Base-by-base conservation (phyloP, 2,888 invertebrate genomes). In the Apotomis betuletana region DNA sequence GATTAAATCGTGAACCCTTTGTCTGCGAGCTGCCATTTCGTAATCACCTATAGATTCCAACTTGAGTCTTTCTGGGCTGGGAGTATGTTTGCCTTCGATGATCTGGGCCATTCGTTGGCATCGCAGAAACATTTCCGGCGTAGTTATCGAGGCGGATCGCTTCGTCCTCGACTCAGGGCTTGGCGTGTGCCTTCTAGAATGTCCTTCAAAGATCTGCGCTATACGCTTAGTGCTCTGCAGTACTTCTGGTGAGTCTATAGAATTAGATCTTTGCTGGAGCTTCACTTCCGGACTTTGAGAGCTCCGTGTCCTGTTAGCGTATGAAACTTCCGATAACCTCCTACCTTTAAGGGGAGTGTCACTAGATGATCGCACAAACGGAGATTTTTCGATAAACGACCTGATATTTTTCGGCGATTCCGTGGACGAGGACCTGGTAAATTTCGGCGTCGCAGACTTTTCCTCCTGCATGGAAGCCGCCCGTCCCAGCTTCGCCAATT, bases 81-180 rank as follows among this genome's bases (percentile, higher is more conserved):
- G 80, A 0, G 85, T 78, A 5, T 84, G 78, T 60, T 90, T 91
- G 0, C 90, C 91, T 75, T 90, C 90, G 4, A 92, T 87, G 5
- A 91, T 88, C 12, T 90, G 88, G 0, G 87, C 81, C 90, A 90
- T 90, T 9, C 87, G 79, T 74, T 87, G 89, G 79, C 88, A 82
- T 1, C 90, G 84, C 70, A 85, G 67, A 12, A 85, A 80, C 86
- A 89, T 90, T 65, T 89, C 89, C 0, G 86, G 82, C 58, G 83
- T 88, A 0, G 83, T 82, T 10, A 81, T 78, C 0, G 89, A 87
- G 3, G 83, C 82, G 2, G 87, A 85, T 3, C 88, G 83, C 0
- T 75, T 74, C 0, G 83, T 79, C 5, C 84, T 79, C 1, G 85
- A 72, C 15, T 89, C 88, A 0, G 89, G 89, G 60, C 88, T 90